Evolutionary conservation across 1,140 invertebrate genomes (phyloP).

Genomic region (Whitmania pigra): DNA sequence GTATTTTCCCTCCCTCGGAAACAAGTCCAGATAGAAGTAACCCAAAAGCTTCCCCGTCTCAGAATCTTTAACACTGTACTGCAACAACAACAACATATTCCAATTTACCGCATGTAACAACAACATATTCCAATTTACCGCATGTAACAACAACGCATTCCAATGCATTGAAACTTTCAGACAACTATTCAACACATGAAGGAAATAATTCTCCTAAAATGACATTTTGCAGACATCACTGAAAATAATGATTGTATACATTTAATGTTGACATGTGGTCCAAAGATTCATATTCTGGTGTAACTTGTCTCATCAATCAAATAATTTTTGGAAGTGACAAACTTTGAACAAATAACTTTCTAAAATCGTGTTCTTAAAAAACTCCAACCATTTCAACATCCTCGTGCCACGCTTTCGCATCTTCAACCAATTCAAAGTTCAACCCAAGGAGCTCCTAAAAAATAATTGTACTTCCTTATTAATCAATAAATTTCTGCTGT

Average conservation of each 20-base stretch:
- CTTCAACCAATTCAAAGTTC: slow-evolving; percentile 41
- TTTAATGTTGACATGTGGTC: no score
- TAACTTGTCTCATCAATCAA: no score
- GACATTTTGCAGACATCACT: no score
- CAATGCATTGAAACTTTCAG: background rate
- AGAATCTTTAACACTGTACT: slow-evolving; percentile 45
- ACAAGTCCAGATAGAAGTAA: slow-evolving; percentile 49
- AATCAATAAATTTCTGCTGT: no score
- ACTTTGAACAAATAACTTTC: no score
- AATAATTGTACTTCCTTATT: background rate
- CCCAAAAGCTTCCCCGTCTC: slow-evolving; percentile 40
- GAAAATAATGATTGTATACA: no score
- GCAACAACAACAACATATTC: background rate
- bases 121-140: background rate
- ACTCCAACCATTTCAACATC: slow-evolving; percentile 46
- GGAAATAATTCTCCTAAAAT: no score
- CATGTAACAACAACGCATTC: background rate
- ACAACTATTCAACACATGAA: no score
- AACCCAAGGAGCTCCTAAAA: slow-evolving; percentile 43
- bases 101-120: background rate
- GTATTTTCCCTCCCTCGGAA: slow-evolving; percentile 49
- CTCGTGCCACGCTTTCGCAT: slow-evolving; percentile 45
- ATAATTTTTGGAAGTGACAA: no score
- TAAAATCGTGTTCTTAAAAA: background rate
- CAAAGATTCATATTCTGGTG: no score